Evolutionary conservation across 2,113 vertebrate species (phyloP).

Genomic region (Austrofundulus limnaeus): DNA sequence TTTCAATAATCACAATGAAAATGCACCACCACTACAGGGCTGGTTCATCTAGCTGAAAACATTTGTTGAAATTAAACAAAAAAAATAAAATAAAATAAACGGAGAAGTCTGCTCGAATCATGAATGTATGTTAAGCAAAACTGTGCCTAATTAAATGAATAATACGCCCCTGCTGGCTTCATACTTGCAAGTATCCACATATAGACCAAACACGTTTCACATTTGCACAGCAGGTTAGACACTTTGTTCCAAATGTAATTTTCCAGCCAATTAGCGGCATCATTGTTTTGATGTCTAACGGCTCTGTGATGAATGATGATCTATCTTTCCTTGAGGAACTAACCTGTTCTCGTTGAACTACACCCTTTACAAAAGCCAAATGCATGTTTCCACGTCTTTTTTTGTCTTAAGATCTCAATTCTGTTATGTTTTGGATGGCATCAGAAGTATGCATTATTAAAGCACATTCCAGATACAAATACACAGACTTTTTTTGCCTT

Average conservation of each 20-base stretch:
- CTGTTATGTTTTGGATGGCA: too few relatives aligned
- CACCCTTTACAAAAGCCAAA: slow-evolving; percentile 12
- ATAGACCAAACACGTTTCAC: slow-evolving; percentile 25
- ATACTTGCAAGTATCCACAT: slow-evolving; percentile 7
- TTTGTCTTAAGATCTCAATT: too few relatives aligned
- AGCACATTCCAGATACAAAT: too few relatives aligned
- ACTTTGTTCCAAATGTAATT: slow-evolving; percentile 50
- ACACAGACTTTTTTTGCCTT: too few relatives aligned
- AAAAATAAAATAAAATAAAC: too few relatives aligned
- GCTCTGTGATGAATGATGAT: slow-evolving; percentile 28
- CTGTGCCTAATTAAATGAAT: slow-evolving; percentile 1
- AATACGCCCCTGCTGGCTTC: background rate
- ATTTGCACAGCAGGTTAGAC: slow-evolving; percentile 37
- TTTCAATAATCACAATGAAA: background rate
- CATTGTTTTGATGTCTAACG: slow-evolving; percentile 19
- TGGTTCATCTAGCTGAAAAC: background rate
- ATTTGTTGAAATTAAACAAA: too few relatives aligned
- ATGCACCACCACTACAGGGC: too few relatives aligned
- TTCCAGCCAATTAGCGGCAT: slow-evolving; percentile 57
- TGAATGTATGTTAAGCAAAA: background rate
- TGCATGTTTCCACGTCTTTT: background rate
- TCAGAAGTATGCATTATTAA: too few relatives aligned
- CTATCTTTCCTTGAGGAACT: slow-evolving; percentile 30
- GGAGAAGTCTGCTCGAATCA: background rate
- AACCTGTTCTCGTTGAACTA: slow-evolving; percentile 49